Evolutionary conservation across 35 echinoderm and acorn worm genomes (phyloP), one percentile per base, ranked within the genome.

Genomic region (Eucidaris tribuloides): DNA sequence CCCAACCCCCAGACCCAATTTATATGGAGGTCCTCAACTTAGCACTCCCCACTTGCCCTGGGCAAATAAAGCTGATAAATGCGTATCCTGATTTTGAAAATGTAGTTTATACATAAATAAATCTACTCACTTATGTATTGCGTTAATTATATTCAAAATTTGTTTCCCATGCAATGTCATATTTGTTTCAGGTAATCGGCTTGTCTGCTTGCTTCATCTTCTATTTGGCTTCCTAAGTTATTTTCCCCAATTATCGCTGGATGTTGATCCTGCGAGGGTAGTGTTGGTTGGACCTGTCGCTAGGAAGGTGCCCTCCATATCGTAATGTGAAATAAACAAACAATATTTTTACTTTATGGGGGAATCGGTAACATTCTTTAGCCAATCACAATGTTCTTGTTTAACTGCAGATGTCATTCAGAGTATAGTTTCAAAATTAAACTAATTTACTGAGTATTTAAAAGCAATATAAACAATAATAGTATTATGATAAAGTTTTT

Each of bases 291-390:
- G 96, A 91, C 4, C 82, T 84, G 76, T 87, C 91, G n/a, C 86
- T 99, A 15, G 96, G 96, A 14, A 91, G 96, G 18, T 85, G 79
- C 14, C 82, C 96, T 34, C 96, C 93, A 39, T 82, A 90, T 90
- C 93, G 96, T 91, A 24, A 1, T 20, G 18, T 58, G 54, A 20
- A 58, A n/a, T n/a, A n/a, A n/a, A n/a, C n/a, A n/a, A n/a, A n/a
- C n/a, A n/a, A n/a, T n/a, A n/a, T n/a, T n/a, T n/a, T n/a, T n/a
- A n/a, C n/a, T n/a, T n/a, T n/a, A n/a, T n/a, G n/a, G n/a, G n/a
- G n/a, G n/a, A n/a, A n/a, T n/a, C n/a, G n/a, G n/a, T n/a, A n/a
- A n/a, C n/a, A n/a, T n/a, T n/a, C n/a, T n/a, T n/a, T n/a, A n/a
- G n/a, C n/a, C n/a, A n/a, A n/a, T n/a, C n/a, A n/a, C n/a, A n/a